Evolutionary conservation across 1,140 invertebrate species (phyloP).

Genomic region (Rhyzopertha dominica): DNA sequence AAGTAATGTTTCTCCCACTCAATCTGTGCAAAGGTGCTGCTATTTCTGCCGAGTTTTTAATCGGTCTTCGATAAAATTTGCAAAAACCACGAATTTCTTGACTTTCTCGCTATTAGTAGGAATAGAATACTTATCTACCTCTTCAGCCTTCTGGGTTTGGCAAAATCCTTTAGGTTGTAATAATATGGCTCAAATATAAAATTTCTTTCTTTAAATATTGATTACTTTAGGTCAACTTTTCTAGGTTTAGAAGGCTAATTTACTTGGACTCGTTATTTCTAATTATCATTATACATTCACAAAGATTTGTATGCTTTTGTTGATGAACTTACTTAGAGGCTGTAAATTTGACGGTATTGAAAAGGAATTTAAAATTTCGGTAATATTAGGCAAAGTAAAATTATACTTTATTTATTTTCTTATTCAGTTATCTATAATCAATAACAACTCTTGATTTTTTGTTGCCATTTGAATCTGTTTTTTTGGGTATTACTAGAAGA

Average conservation of each 20-base stretch:
- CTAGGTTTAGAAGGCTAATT: slow-evolving; percentile 1
- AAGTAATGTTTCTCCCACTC: background rate
- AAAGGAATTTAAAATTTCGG: slow-evolving; percentile 6
- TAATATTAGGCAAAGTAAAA: slow-evolving; percentile 10
- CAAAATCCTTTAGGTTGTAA: slow-evolving; percentile 24
- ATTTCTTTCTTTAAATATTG: slow-evolving; percentile 34
- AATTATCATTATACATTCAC: slow-evolving; percentile 2
- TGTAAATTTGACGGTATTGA: background rate
- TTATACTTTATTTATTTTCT: slow-evolving; percentile 1
- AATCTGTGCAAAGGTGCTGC: slow-evolving; percentile 9
- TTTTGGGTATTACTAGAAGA: slow-evolving; percentile 8
- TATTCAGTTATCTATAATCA: slow-evolving; percentile 9
- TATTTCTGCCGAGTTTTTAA: slow-evolving; percentile 9
- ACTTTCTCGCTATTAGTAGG: slow-evolving; percentile 26
- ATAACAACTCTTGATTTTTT: slow-evolving; percentile 9
- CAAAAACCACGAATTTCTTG: slow-evolving; percentile 31
- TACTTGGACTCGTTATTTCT: background rate
- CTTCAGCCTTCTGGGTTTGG: slow-evolving; percentile 29
- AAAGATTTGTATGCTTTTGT: slow-evolving; percentile 6
- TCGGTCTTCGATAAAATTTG: slow-evolving; percentile 14
- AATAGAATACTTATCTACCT: slow-evolving; percentile 22
- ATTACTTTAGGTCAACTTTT: slow-evolving; percentile 7
- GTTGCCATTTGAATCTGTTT: slow-evolving; percentile 4
- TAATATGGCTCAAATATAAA: slow-evolving; percentile 35
- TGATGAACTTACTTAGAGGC: too few relatives aligned